Conservation (phyloP, 2,113 vertebrate genomes). For the Carlito syrichta region DNA sequence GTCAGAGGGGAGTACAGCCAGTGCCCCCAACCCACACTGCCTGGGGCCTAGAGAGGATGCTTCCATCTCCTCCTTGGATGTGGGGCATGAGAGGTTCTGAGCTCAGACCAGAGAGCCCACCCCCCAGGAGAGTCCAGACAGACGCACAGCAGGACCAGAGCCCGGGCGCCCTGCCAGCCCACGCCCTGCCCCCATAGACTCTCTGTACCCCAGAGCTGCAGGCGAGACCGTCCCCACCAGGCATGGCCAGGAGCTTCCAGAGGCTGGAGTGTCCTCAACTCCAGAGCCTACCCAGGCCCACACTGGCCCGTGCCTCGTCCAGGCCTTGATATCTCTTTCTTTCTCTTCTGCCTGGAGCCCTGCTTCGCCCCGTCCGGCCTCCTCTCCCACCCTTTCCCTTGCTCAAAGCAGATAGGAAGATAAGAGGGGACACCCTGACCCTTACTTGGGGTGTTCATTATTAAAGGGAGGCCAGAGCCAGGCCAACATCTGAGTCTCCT, state of each 20-base stretch:
- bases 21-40: neutral
- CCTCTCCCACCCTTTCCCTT: neutral
- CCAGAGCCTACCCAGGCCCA: neutral
- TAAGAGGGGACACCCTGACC: neutral
- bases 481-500: neutral
- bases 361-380: neutral
- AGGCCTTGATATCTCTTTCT: neutral
- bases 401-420: neutral
- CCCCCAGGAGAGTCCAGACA: neutral
- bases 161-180: neutral
- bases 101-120: neutral
- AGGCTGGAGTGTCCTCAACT: neutral
- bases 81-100: too few relatives aligned
- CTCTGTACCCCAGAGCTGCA: neutral
- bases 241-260: neutral
- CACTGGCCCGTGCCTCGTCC: fast-evolving
- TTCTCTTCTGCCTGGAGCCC: neutral
- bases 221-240: neutral
- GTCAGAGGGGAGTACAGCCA: neutral
- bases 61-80: too few relatives aligned
- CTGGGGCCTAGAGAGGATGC: neutral
- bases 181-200: neutral
- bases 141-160: neutral
- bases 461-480: neutral
- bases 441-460: neutral